Evolutionary conservation across 2,113 vertebrate genomes (phyloP), one percentile per base, ranked within the genome.

Genomic region (Psephotus haematonotus): DNA sequence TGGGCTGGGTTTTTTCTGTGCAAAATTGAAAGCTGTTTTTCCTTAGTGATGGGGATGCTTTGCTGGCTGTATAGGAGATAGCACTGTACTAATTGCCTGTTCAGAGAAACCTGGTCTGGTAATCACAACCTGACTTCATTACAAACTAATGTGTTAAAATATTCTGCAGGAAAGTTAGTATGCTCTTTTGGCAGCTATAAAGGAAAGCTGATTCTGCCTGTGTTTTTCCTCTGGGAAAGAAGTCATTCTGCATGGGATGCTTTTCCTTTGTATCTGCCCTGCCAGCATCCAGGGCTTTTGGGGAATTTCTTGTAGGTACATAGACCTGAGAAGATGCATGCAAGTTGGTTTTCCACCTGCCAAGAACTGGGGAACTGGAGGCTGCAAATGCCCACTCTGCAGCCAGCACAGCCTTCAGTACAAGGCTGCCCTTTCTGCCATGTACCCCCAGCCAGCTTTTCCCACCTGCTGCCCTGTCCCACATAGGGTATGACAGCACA

Each of bases 101-200:
- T 87, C 78, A 68, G 74, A 86, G 65, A 96, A 97, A 79, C 79
- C 67, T 92, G 82, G 68, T 75, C 78, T 90, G 35, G 33, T 87
- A 71, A 67, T 79, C 71, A 87, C 82, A 94, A 94, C 75, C 88
- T 88, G 75, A 55, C 53, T 88, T 76, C 35, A 29, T 93, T 93
- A 53, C 17, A 49, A 94, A 72, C 59, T 41, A 41, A 31, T 1
- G 9, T 80, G 80, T 55, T 94, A 92, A 95, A 92, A 88, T 86
- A 88, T 86, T 82, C 89, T 37, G 22, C 28, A 93, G 94, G 71
- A 33, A 90, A 63, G 49, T 76, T 86, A 76, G 44, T 46, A 37
- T 90, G 91, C 76, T 90, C 75, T 93, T 53, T 90, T 94, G 94
- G 71, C 90, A 90, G 90, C 72, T 83, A 44, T 33, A 64, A 77